Evolutionary conservation across 2,113 vertebrate species (phyloP), one percentile per base, ranked within the genome.

Genomic region (Chrysemys picta): DNA sequence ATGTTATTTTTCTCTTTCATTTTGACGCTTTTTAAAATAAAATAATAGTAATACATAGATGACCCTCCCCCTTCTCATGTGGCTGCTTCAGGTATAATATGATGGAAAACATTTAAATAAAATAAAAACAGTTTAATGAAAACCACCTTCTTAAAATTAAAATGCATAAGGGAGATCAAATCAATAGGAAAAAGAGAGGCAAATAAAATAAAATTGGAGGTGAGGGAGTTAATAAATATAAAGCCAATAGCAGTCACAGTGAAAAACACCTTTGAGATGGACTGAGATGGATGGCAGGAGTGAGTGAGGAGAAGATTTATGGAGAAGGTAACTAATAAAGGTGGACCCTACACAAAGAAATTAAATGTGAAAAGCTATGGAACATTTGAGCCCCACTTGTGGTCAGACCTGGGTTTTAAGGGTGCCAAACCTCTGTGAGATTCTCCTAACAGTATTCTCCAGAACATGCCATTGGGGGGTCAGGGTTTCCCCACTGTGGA

Each of bases 1-100:
- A 84, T 21, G 86, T 96, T 91, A 54, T 84, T 87, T 95, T 88
- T 83, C 59, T 59, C 29, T 5, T 69, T 80, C 27, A 62, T 80
- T 11, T 12, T 42, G 65, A 47, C 10, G 24, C 42, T 95, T 91
- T 49, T 8, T 35, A 42, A 80, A 59, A 78, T 69, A 91, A 25
- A 56, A 82, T 10, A 57, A 17, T 31, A 45, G 17, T 17, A 59
- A 0, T 6, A 29, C 2, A 6, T 72, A 22, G 4, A 72, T 72
- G 65, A 72, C 10, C n/a, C 31, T 16, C 27, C 50, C n/a, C 49
- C 1, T 1, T 24, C 50, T 90, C 31, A 38, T 54, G 69, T 54
- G 19, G 88, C 49, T 91, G 10, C 13, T 65, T 8, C 52, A 88
- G 50, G 42, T 79, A 88, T 21, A 31, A 79, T 22, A 0, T 14